Base-by-base conservation (phyloP, 2,113 vertebrate genomes). In the Lasiurus borealis region DNA sequence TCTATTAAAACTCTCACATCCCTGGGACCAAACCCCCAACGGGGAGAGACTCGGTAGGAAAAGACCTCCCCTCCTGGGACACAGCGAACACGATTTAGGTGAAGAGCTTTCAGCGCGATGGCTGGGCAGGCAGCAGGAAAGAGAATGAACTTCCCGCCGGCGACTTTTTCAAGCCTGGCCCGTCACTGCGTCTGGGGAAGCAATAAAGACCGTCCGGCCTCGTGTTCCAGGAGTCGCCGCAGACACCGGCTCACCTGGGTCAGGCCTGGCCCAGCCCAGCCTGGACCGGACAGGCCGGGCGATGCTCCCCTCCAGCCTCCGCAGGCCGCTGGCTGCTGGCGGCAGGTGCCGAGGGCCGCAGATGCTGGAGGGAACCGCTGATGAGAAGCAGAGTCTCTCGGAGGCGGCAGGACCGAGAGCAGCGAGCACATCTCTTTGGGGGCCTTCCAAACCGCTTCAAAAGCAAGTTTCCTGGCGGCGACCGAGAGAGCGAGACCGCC, bases 101-200 rank as follows among this genome's bases (percentile, higher is more conserved):
- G 95, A 97, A 97, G 98, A 90, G 62, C 29, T 81, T 95, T 97
- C 15, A 54, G 88, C 95, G 98, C 98, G 97, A 97, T 50, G 12
- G 82, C 81, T 90, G 71, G 68, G 68, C 72, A 98, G 96, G 96
- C 73, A 97, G 89, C 94, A 97, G 94, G 85, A 95, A 92, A 95
- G 85, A 97, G 97, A 98, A 98, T 59, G 23, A 97, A 97, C 91
- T 97, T 88, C 57, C 94, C 97, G 95, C 84, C 97, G 96, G 3
- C 0, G 90, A 95, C 95, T 73, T 97, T 98, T 97, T 97, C 95
- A 97, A 97, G 96, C 86, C 85, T 81, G 96, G 95, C 92, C 96
- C 97, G 96, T 68, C 93, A 50, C 6, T n/a, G 57, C 52, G 83
- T 96, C 94, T 92, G 96, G 27, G 69, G 50, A 98, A 95, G 91